A percentile compares a stretch with the other conserved stretches of the same genome.
Evolutionary conservation across 2,888 invertebrate genomes (phyloP).

Genomic region (Lithophane ornitopus): DNA sequence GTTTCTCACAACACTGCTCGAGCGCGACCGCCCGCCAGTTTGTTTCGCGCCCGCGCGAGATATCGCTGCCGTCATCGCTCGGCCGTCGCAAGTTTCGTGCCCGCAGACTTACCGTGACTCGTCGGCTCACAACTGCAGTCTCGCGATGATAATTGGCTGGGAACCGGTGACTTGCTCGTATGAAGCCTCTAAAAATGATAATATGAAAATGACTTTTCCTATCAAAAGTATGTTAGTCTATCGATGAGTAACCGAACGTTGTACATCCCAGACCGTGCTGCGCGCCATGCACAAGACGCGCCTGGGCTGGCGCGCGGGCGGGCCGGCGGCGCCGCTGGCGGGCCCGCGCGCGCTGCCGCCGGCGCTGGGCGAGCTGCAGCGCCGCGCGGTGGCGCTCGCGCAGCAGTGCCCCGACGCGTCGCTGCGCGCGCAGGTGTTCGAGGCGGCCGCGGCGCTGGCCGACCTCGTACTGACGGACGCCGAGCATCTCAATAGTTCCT

Average conservation of each 20-base stretch:
- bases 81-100: too few relatives aligned
- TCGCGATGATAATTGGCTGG: too few relatives aligned
- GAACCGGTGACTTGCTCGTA: too few relatives aligned
- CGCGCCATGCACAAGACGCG: constrained; percentile 1
- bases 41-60: too few relatives aligned
- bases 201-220: neutral
- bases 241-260: neutral
- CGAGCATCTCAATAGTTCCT: constrained; percentile 52
- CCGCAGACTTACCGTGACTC: too few relatives aligned
- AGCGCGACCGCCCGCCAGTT: too few relatives aligned
- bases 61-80: too few relatives aligned
- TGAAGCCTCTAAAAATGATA: too few relatives aligned
- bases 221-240: neutral
- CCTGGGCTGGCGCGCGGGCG: constrained; percentile 80
- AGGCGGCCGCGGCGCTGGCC: constrained; percentile 80
- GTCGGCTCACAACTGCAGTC: too few relatives aligned
- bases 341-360: constrained; percentile 73
- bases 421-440: constrained; percentile 83
- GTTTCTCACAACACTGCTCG: too few relatives aligned
- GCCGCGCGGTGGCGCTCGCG: constrained; percentile 72
- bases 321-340: constrained; percentile 79
- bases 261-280: constrained; percentile 3
- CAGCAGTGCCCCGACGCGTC: constrained; percentile 90
- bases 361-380: constrained; percentile 67
- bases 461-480: constrained; percentile 75